These are phyloP conservation scores for Ibidorhyncha struthersii DNA, from an alignment of 2,113 vertebrate genomes.

Conservation along the genomic window DNA sequence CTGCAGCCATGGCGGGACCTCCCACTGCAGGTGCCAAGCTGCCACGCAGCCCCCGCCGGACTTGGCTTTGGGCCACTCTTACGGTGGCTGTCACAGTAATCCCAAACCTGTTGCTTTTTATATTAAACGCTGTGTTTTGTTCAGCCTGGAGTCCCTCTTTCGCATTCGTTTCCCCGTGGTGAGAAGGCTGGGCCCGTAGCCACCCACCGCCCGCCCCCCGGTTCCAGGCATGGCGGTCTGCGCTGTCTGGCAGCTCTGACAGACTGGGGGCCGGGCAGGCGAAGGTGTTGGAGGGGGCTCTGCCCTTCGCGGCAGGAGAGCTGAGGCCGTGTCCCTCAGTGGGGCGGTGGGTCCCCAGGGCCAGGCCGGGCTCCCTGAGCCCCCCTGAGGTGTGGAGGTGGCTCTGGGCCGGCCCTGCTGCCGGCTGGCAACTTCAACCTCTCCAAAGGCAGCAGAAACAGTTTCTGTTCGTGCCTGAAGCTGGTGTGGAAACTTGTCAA, in stretches of 20 bases:
- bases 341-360: fast-evolving
- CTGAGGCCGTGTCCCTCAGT: too few relatives aligned
- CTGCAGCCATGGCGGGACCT: neutral
- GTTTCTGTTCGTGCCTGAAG: neutral
- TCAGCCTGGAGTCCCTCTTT: neutral
- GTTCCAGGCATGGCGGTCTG: too few relatives aligned
- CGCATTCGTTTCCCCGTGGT: neutral
- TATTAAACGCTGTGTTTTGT: neutral
- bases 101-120: neutral
- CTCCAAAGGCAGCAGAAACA: fast-evolving
- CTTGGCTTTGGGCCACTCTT: too few relatives aligned
- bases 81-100: fast-evolving
- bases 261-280: neutral
- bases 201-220: too few relatives aligned
- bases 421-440: too few relatives aligned
- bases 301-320: neutral
- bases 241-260: too few relatives aligned
- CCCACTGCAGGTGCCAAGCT: neutral
- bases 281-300: neutral
- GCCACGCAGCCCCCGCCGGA: too few relatives aligned
- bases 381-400: fast-evolving
- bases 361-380: fast-evolving
- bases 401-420: fast-evolving
- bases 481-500: neutral
- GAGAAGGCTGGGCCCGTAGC: neutral